Evolutionary conservation across 2,888 invertebrate species (phyloP), one percentile per base, ranked within the genome.

Genomic region (Nemotelus pantherinus): DNA sequence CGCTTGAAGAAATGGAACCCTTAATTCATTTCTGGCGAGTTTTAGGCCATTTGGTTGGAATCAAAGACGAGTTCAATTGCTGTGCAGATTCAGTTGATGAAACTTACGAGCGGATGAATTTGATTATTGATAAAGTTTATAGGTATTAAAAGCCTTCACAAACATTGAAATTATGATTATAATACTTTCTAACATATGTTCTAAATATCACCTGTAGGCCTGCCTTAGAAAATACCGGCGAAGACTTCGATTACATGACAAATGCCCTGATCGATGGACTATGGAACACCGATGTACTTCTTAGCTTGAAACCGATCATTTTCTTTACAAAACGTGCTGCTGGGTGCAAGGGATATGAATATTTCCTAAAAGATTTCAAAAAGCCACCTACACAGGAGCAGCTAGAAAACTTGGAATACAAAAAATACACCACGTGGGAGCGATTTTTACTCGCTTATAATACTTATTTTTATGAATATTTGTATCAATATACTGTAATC

Each of bases 11-110:
- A 80, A 88, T 93, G 83, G 92, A 92, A 53, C 93, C 91, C 1
- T 92, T 93, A 81, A 88, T 93, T 39, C 94, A 95, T 85, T 89
- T 93, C 81, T 95, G 95, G 95, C 89, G 91, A 80, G 92, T 93
- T 0, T 89, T 95, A 63, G 95, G 94, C 0, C 88, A 91, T 83
- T 87, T 94, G 84, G 88, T 95, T 78, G 96, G 96, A 0, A 90
- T 95, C 78, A 90, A 93, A 80, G 94, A 95, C 80, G 90, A 92
- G 80, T 93, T 90, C 84, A 93, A 93, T 84, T 86, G 93, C 3
- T 92, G 92, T 83, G 88, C 89, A 9, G 88, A 89, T 9, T 89
- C 89, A 0, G 85, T 89, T 0, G 88, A 89, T 3, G 92, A 92
- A 82, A 92, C 93, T 0, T 88, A 86, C 7, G 80, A 83, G 76